phyloP scores from a whole-genome alignment of 1,140 invertebrate genomes.

The Apolygus lucorum region DNA sequence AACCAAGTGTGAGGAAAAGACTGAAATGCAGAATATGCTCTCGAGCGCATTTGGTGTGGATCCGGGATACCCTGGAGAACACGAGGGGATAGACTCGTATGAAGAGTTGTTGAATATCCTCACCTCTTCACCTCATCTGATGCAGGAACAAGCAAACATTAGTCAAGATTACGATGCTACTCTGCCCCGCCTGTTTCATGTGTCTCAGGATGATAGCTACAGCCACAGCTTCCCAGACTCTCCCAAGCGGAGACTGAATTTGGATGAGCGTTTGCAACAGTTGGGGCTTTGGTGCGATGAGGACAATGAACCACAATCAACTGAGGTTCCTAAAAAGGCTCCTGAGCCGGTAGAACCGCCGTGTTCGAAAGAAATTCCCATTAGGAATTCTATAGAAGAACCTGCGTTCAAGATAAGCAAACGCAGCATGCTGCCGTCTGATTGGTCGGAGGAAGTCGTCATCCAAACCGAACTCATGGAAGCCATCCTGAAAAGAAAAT shows the following conservation, averaged over 20 bases:
- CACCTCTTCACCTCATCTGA: background rate
- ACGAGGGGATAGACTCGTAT: background rate
- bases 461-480: background rate
- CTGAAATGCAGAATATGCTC: background rate
- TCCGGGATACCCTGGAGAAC: background rate
- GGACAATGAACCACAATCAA: background rate
- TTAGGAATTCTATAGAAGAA: background rate
- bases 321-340: too few relatives aligned
- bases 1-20: background rate
- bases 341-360: background rate
- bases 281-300: background rate
- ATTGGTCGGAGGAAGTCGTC: background rate
- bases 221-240: background rate
- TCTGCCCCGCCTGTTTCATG: too few relatives aligned
- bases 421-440: background rate
- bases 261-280: background rate
- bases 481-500: background rate
- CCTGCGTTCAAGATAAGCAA: background rate
- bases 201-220: background rate
- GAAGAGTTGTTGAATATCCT: background rate
- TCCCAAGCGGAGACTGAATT: background rate
- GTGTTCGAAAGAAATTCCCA: background rate
- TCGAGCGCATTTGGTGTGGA: background rate
- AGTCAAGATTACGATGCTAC: background rate
- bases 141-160: background rate